Evolutionary conservation across 2,797 vertebrate genomes (phyloP).

Genomic region (Apogon hyalosoma): DNA sequence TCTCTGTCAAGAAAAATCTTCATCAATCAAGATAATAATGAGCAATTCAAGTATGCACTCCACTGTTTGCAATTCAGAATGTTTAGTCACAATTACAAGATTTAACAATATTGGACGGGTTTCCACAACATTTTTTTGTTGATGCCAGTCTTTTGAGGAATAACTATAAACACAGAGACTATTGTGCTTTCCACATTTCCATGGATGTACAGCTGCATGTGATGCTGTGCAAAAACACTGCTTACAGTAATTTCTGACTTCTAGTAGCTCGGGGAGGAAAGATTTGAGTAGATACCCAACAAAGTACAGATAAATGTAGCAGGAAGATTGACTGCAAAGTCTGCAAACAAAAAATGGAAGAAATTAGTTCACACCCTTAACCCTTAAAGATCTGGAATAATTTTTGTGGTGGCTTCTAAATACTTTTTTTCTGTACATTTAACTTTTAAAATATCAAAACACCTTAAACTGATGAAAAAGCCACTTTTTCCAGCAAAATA

Average conservation of each 20-base stretch:
- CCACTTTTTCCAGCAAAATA: no score
- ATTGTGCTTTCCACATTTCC: constrained; percentile 27
- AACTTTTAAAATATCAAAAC: no score
- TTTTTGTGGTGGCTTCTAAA: no score
- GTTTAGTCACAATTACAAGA: constrained; percentile 4
- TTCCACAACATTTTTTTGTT: constrained; percentile 16
- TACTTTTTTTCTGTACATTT: no score
- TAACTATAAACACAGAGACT: background rate
- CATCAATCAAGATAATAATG: constrained; percentile 13
- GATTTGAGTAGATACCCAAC: constrained; percentile 6
- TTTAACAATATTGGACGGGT: constrained; percentile 8
- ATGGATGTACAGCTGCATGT: constrained; percentile 40
- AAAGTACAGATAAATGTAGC: constrained; percentile 7
- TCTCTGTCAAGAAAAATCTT: constrained; percentile 4
- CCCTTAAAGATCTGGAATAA: no score
- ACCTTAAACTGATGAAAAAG: no score
- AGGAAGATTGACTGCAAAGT: background rate
- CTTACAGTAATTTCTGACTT: constrained; percentile 35
- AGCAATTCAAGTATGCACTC: constrained; percentile 8
- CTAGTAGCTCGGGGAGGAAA: background rate
- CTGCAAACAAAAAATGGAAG: background rate
- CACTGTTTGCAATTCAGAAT: constrained; percentile 7
- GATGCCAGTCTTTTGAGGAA: constrained; percentile 15
- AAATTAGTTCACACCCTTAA: no score
- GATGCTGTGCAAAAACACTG: constrained; percentile 26